Evolutionary conservation across 2,888 invertebrate genomes (phyloP).

Genomic region (Melipona beecheii): DNA sequence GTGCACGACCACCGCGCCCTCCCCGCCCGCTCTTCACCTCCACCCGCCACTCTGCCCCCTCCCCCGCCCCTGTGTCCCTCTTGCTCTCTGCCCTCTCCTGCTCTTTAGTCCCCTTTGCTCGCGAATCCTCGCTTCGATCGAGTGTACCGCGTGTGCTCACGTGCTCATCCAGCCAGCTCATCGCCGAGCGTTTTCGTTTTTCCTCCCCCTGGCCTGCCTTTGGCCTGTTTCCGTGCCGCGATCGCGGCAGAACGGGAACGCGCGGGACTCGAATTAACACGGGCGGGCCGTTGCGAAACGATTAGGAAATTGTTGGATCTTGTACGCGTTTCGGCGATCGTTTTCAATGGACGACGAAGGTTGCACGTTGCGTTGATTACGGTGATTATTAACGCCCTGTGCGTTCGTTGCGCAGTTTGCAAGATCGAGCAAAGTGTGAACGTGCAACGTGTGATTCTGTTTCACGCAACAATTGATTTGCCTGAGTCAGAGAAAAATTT

Average conservation of each 20-base stretch:
- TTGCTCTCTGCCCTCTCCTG: not conserved
- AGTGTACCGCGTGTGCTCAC: not conserved
- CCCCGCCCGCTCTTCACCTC: not conserved
- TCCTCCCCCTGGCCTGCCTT: not conserved
- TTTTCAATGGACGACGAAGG: not conserved
- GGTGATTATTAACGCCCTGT: too few relatives aligned
- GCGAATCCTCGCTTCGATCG: not conserved
- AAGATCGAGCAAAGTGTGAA: too few relatives aligned
- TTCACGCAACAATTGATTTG: not conserved
- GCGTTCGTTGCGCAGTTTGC: too few relatives aligned
- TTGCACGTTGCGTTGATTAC: too few relatives aligned
- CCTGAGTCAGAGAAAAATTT: not conserved
- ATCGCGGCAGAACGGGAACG: too few relatives aligned
- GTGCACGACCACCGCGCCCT: slow-evolving; percentile 18
- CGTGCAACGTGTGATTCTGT: not conserved
- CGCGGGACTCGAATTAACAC: too few relatives aligned
- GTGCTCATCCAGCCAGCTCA: not conserved
- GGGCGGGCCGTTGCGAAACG: not conserved
- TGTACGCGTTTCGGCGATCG: not conserved
- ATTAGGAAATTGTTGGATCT: not conserved
- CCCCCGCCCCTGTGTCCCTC: too few relatives aligned
- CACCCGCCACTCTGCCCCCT: not conserved
- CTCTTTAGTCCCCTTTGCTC: slow-evolving; percentile 6
- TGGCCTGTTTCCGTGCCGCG: not conserved
- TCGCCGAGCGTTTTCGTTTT: not conserved